A percentile compares a stretch with the other conserved stretches of the same genome.
These are phyloP conservation scores for Tetranychus urticae DNA, from an alignment of 1,140 invertebrate genomes.

Conservation along the genomic window DNA sequence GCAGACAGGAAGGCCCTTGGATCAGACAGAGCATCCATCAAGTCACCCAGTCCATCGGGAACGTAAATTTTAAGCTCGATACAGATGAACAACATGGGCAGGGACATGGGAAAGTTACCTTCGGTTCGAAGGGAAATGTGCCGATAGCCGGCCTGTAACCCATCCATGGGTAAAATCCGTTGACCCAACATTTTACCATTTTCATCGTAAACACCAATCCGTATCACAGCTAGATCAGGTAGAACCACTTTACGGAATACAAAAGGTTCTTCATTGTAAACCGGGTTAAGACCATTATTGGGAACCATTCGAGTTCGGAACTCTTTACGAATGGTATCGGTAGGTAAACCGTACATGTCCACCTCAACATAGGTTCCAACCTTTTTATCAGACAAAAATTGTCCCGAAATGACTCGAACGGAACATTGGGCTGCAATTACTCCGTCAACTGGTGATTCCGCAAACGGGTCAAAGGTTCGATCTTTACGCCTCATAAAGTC, in stretches of 20 bases:
- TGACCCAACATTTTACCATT: constrained; percentile 90
- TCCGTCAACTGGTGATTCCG: constrained; percentile 94
- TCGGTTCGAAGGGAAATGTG: constrained; percentile 94
- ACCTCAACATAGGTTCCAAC: constrained; percentile 97
- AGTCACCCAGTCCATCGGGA: constrained; percentile 90
- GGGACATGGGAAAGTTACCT: constrained; percentile 93
- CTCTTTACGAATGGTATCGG: constrained; percentile 95
- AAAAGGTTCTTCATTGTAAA: constrained; percentile 95
- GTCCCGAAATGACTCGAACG: constrained; percentile 93
- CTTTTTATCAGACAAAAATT: constrained; percentile 98
- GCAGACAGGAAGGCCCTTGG: constrained; percentile 73
- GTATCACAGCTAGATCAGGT: constrained; percentile 84
- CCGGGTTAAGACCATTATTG: constrained; percentile 85
- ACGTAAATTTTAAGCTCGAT: constrained; percentile 99
- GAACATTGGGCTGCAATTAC: constrained; percentile 96
- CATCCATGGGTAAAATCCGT: constrained; percentile 86
- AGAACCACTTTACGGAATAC: constrained; percentile 93
- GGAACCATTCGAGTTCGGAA: constrained; percentile 88
- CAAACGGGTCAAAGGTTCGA: constrained; percentile 92
- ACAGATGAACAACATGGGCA: constrained; percentile 96
- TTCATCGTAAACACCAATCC: constrained; percentile 97
- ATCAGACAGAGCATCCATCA: constrained; percentile 91
- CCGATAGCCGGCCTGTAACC: constrained; percentile 84
- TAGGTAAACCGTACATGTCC: constrained; percentile 97
- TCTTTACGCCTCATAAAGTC: constrained; percentile 96